Evolutionary conservation across 30 jellyfish, hydroid and myxozoan genomes (phyloP), one percentile per base, ranked within the genome.

Genomic region (Rhopilema esculentum): DNA sequence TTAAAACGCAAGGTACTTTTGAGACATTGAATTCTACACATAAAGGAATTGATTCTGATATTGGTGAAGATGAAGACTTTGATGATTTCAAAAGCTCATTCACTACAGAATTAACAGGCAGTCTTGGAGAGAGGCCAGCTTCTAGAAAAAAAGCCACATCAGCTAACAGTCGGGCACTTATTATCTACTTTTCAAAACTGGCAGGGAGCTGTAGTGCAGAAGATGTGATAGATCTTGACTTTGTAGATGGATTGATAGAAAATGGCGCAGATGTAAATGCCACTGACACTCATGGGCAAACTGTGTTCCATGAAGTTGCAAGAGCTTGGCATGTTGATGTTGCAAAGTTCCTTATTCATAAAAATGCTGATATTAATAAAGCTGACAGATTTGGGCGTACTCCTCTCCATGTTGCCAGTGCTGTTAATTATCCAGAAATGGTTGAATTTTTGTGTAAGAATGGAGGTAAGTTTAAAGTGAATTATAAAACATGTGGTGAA

Each of bases 251-350:
- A 40, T 65, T 92, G 66, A 24, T 92, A 27, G 64, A 57, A 18
- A 92, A 82, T 51, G 98, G 98, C 15, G 98, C 98, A 7, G 98
- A 92, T 29, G 67, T 92, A 0, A 87, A 92, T 83, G 76, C 73
- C 16, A 28, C 88, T n/a, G 98, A 92, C 32, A 80, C 70, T 21
- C 92, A 86, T 82, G 98, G 98, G 9, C 98, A 92, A 83, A 92
- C 97, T 1, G 75, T 92, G 20, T 75, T 92, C 61, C 98, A 92
- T 77, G 98, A 92, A 32, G 98, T 88, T 30, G 94, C 98, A 6
- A 74, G 98, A 23, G 76, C 94, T 1, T 92, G 98, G 98, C 98
- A 92, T 76, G 50, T 28, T 27, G 98, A 92, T 82, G 98, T 92
- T 72, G 98, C 94, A 24, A 87, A 87, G 57, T 92, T 92, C 80